A percentile compares a stretch with the other conserved stretches of the same genome.
phyloP scores from a whole-genome alignment of 2,888 invertebrate species.

The Chaitophorus viminalis region DNA sequence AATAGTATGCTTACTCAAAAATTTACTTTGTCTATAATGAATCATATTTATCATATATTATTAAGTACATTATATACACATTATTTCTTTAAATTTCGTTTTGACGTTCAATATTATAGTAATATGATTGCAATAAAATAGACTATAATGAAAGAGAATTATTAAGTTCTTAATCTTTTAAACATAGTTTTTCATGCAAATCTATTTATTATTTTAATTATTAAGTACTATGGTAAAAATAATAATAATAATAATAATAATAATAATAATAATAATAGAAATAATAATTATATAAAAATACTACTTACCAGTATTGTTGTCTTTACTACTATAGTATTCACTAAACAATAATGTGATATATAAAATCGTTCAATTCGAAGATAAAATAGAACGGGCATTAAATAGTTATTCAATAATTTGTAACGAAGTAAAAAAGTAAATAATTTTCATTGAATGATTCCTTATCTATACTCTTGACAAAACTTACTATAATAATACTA shows the following conservation, averaged over 20 bases:
- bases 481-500: no score
- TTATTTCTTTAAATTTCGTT: background rate
- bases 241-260: no score
- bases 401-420: background rate
- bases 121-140: background rate
- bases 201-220: no score
- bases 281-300: background rate
- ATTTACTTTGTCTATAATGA: background rate
- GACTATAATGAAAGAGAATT: background rate
- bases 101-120: background rate
- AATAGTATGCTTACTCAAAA: background rate
- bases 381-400: background rate
- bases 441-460: background rate
- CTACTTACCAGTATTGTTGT: background rate
- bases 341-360: background rate
- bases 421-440: background rate
- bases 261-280: no score
- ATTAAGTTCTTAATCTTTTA: background rate
- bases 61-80: no score
- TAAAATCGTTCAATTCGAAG: background rate
- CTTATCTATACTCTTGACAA: background rate
- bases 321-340: background rate
- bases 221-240: no score
- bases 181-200: background rate
- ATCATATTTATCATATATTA: no score